phyloP scores from a whole-genome alignment of 92 coral and sea anemone species.

The Porites lobata region DNA sequence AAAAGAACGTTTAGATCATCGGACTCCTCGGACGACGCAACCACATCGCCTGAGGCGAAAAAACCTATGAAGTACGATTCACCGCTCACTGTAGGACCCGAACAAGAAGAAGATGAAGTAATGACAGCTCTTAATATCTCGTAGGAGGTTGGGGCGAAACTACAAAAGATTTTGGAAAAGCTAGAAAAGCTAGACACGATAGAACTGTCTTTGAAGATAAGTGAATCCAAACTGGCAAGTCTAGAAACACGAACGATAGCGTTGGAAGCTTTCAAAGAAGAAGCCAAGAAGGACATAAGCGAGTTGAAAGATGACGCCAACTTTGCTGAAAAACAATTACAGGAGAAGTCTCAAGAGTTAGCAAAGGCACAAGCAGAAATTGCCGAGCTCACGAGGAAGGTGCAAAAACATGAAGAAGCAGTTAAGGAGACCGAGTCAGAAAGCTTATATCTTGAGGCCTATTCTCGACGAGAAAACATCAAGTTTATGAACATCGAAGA shows the following conservation, averaged over 20 bases:
- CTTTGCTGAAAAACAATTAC: constrained; percentile 13
- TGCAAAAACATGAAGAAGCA: not conserved
- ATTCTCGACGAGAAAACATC: too few relatives aligned
- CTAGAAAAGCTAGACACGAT: too few relatives aligned
- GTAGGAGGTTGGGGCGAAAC: constrained; percentile 8
- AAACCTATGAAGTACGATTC: constrained; percentile 13
- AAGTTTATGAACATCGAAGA: too few relatives aligned
- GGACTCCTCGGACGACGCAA: too few relatives aligned
- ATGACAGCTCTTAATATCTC: constrained; percentile 19
- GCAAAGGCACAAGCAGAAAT: constrained; percentile 1
- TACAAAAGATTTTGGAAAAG: not conserved
- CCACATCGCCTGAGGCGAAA: constrained; percentile 6
- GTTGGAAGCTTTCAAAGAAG: too few relatives aligned
- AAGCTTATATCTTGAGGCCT: not conserved
- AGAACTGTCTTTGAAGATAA: too few relatives aligned
- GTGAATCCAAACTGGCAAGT: too few relatives aligned
- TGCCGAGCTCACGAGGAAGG: not conserved
- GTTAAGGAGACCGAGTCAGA: not conserved
- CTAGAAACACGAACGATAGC: too few relatives aligned
- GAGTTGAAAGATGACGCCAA: not conserved
- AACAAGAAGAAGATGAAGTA: constrained; percentile 7
- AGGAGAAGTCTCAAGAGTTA: constrained; percentile 14
- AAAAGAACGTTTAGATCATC: too few relatives aligned
- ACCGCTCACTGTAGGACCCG: constrained; percentile 8
- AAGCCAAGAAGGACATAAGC: too few relatives aligned